phyloP scores from a whole-genome alignment of 2,113 vertebrate species.

The Anthoscopus minutus region DNA sequence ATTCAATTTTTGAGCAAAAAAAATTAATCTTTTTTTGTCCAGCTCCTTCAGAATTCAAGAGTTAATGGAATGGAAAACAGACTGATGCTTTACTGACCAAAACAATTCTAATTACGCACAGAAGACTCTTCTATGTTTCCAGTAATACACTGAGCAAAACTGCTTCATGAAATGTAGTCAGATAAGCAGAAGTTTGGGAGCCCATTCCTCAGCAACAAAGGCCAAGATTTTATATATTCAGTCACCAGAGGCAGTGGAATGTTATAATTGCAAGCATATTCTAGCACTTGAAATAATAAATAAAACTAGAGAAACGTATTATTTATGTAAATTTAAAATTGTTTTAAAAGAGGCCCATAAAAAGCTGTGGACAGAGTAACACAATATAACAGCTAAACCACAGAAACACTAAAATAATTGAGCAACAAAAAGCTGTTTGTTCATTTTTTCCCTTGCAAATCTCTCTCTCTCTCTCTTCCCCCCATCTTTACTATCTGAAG shows the following conservation, averaged over 20 bases:
- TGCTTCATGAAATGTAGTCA: neutral
- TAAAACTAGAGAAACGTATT: neutral
- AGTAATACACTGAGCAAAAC: neutral
- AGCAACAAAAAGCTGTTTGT: neutral
- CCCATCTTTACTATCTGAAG: neutral
- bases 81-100: neutral
- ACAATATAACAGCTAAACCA: neutral
- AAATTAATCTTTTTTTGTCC: neutral
- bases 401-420: neutral
- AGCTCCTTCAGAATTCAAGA: neutral
- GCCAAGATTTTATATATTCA: neutral
- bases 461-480: neutral
- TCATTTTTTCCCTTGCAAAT: neutral
- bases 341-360: neutral
- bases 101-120: neutral
- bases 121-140: neutral
- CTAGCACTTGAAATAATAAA: neutral
- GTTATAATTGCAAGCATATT: neutral
- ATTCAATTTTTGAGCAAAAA: neutral
- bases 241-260: neutral
- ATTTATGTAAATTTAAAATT: neutral
- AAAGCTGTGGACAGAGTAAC: neutral
- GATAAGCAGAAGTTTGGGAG: neutral
- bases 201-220: neutral
- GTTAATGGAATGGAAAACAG: neutral